These are phyloP conservation scores for Pelochelys cantorii DNA, from an alignment of 2,797 vertebrate species.

Conservation along the genomic window DNA sequence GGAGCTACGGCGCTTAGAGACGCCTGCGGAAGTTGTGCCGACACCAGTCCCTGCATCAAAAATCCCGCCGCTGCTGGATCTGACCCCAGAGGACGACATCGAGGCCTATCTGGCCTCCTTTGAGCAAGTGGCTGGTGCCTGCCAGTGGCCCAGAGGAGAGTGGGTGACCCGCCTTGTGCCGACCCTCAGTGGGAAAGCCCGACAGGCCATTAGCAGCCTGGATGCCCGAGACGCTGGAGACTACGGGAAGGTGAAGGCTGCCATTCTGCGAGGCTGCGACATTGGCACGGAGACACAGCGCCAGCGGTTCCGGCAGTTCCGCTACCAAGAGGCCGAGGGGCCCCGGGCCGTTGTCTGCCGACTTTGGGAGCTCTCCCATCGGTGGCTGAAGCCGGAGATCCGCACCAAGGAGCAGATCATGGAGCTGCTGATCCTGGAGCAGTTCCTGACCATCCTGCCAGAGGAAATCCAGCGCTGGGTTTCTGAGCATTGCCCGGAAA, in stretches of 20 bases:
- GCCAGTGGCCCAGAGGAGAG: not conserved
- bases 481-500: conserved; percentile 75
- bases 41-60: not conserved
- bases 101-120: not conserved
- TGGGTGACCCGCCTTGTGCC: not conserved
- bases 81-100: fast-evolving
- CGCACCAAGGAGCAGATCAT: conserved; percentile 80
- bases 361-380: conserved; percentile 73
- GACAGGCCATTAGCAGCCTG: not conserved
- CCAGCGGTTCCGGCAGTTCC: conserved; percentile 74
- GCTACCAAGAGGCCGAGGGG: conserved; percentile 77
- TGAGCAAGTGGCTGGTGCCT: not conserved
- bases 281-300: conserved; percentile 65
- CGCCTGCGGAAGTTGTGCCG: not conserved
- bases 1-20: not conserved
- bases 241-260: not conserved
- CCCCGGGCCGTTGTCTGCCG: conserved; percentile 69
- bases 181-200: not conserved
- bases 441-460: conserved; percentile 79
- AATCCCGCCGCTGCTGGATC: fast-evolving
- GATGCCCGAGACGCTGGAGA: not conserved
- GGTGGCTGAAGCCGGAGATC: conserved; percentile 75
- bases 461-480: conserved; percentile 80
- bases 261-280: not conserved
- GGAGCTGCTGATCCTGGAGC: conserved; percentile 79